Percentiles rank a stretch among this genome's conserved stretches.
These are phyloP conservation scores for Acanthosepion lycidas DNA, from an alignment of 2,888 invertebrate genomes.

Conservation along the genomic window DNA sequence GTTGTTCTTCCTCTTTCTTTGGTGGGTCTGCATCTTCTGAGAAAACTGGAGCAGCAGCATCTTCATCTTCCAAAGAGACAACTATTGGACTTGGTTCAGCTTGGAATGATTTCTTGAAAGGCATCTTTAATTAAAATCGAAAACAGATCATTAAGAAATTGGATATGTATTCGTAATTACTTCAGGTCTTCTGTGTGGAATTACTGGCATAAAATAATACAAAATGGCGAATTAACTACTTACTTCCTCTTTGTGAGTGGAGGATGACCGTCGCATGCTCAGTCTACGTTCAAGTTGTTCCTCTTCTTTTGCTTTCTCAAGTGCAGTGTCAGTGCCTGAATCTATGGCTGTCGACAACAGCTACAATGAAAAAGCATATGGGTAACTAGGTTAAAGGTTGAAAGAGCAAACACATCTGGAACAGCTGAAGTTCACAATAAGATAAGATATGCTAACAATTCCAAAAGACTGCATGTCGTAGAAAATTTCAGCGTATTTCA, in stretches of 20 bases:
- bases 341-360: constrained; percentile 66
- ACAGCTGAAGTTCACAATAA: too few relatives aligned
- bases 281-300: constrained; percentile 34
- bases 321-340: constrained; percentile 62
- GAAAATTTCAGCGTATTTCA: too few relatives aligned
- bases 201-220: not conserved
- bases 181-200: too few relatives aligned
- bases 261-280: constrained; percentile 36
- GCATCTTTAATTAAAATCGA: not conserved
- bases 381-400: not conserved
- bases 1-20: constrained; percentile 34
- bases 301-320: constrained; percentile 57
- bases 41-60: constrained; percentile 35
- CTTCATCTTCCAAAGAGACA: not conserved
- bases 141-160: not conserved
- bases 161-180: not conserved
- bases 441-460: too few relatives aligned
- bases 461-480: too few relatives aligned
- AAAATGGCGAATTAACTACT: not conserved
- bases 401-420: too few relatives aligned
- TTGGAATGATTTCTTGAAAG: not conserved
- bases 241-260: not conserved
- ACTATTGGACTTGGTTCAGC: not conserved
- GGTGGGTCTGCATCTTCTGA: not conserved
- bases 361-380: constrained; percentile 53